phyloP scores from a whole-genome alignment of 2,888 invertebrate species.

The Macropis europaea region DNA sequence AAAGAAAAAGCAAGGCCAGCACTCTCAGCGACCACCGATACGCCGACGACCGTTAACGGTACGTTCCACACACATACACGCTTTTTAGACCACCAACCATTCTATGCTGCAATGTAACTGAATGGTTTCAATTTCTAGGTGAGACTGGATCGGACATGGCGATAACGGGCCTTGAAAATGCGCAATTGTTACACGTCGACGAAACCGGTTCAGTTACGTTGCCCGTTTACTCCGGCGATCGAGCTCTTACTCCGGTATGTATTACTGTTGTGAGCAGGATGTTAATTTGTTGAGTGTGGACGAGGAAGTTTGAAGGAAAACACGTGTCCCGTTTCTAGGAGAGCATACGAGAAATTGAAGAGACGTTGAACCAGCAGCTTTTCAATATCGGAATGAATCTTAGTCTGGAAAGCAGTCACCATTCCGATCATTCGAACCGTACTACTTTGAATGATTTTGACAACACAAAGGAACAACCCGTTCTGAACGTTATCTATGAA shows the following conservation, averaged over 20 bases:
- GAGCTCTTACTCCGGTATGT: constrained; percentile 76
- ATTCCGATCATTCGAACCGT: constrained; percentile 9
- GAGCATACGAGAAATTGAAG: constrained; percentile 78
- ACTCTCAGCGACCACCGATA: constrained; percentile 44
- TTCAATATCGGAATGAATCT: constrained; percentile 74
- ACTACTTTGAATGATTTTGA: constrained; percentile 25
- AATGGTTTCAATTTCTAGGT: constrained; percentile 48
- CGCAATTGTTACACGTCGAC: constrained; percentile 77
- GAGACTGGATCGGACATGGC: constrained; percentile 61
- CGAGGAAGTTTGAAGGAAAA: background rate
- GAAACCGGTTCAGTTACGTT: constrained; percentile 77
- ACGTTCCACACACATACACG: constrained; percentile 14
- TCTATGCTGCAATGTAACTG: too few species aligned
- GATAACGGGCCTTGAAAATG: constrained; percentile 63
- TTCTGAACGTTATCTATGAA: constrained; percentile 73
- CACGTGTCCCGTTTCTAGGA: constrained; percentile 65
- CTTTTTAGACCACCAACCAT: background rate
- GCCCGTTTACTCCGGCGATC: constrained; percentile 74
- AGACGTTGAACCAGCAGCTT: constrained; percentile 78
- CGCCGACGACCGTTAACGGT: constrained; percentile 57
- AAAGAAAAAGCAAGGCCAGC: constrained; percentile 62
- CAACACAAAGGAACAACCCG: constrained; percentile 52
- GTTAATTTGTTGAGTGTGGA: background rate
- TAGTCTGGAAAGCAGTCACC: constrained; percentile 53
- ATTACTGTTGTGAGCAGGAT: background rate